Percentiles rank a stretch among this genome's conserved stretches.
These are phyloP conservation scores for Zosterops pallidus DNA, from an alignment of 2,113 vertebrate species.

Conservation along the genomic window DNA sequence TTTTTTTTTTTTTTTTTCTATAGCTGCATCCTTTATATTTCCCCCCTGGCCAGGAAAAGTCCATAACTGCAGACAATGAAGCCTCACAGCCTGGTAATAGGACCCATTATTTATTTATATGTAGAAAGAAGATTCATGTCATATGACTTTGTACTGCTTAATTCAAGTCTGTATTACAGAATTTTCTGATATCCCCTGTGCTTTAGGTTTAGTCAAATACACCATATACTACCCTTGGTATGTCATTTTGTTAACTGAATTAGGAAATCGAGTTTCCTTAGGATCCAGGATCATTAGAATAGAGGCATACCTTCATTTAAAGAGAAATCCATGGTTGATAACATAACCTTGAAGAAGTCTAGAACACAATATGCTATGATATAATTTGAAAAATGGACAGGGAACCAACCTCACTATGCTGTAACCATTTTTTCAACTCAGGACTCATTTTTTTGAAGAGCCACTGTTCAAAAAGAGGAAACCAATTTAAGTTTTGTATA, in stretches of 20 bases:
- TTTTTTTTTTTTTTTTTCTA: not conserved
- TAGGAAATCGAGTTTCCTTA: not conserved
- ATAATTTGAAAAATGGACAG: not conserved
- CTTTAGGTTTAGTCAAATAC: not conserved
- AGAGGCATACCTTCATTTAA: not conserved
- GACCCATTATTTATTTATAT: constrained; percentile 10
- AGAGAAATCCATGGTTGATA: not conserved
- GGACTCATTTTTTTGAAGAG: not conserved
- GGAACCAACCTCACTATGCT: not conserved
- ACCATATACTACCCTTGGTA: not conserved
- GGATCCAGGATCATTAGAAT: not conserved
- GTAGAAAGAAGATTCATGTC: not conserved
- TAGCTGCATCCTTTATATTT: not conserved
- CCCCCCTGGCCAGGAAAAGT: not conserved
- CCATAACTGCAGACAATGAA: not conserved
- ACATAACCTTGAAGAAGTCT: not conserved
- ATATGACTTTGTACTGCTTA: not conserved
- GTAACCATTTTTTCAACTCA: not conserved
- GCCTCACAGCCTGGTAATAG: not conserved
- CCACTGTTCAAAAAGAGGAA: not conserved
- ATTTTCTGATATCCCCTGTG: not conserved
- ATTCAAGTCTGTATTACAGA: not conserved
- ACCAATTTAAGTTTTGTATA: not conserved
- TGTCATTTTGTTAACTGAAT: not conserved
- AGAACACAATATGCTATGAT: not conserved